Evolutionary conservation across 2,888 invertebrate genomes (phyloP).

Genomic region (Drosophila imparisetae): DNA sequence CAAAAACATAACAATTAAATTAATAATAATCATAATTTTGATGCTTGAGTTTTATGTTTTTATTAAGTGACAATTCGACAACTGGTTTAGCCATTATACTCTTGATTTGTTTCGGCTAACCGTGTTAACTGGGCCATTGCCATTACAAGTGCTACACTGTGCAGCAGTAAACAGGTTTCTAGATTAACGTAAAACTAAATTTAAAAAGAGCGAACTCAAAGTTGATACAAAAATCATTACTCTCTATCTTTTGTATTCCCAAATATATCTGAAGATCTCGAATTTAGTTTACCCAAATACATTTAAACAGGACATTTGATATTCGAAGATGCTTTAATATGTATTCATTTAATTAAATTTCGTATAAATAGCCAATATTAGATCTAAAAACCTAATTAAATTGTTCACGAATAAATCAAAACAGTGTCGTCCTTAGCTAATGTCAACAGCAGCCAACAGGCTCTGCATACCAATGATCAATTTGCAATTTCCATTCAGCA

Average conservation of each 20-base stretch:
- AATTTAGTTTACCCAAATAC: neutral
- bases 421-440: slow-evolving; percentile 29
- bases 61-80: slow-evolving; percentile 66
- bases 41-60: slow-evolving; percentile 46
- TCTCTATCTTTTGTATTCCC: neutral
- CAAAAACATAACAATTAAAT: slow-evolving; percentile 48
- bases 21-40: slow-evolving; percentile 47
- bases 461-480: slow-evolving; percentile 61
- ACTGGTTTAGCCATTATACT: slow-evolving; percentile 26
- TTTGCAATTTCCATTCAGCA: slow-evolving; percentile 48
- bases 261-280: neutral
- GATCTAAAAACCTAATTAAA: too few relatives aligned
- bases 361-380: neutral
- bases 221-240: neutral
- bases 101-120: neutral
- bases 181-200: slow-evolving; percentile 1
- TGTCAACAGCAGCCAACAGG: slow-evolving; percentile 50
- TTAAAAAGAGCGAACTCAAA: neutral
- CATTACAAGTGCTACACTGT: slow-evolving; percentile 23
- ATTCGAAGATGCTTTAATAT: too few relatives aligned
- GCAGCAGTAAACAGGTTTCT: slow-evolving; percentile 21
- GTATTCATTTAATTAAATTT: neutral
- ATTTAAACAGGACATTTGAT: neutral
- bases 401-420: slow-evolving; percentile 8
- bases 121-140: slow-evolving; percentile 29